Conservation (phyloP, 2,888 invertebrate genomes). For the Copidosoma aretas region DNA sequence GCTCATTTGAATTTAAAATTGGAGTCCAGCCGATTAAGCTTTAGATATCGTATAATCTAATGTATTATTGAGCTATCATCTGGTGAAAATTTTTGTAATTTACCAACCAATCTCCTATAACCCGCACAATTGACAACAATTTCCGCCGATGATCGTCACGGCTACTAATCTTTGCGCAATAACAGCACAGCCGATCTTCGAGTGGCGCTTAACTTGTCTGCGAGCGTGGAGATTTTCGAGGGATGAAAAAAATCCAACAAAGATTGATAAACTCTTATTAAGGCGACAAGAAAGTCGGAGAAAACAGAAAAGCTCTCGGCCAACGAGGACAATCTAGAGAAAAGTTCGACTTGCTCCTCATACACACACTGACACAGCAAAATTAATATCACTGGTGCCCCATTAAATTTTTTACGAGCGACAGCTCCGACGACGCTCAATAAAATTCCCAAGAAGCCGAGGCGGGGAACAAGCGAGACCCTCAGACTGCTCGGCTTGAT, state of each 20-base stretch:
- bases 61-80: too few relatives aligned
- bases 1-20: too few relatives aligned
- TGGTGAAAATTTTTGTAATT: background rate
- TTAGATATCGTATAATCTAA: too few relatives aligned
- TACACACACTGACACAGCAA: constrained; percentile 22
- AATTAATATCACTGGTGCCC: constrained; percentile 38
- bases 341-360: constrained; percentile 27
- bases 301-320: background rate
- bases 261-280: constrained; percentile 35
- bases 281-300: too few relatives aligned
- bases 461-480: constrained; percentile 5
- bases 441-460: constrained; percentile 19
- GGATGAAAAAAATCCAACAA: constrained; percentile 27
- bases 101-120: too few relatives aligned
- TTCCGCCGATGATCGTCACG: too few relatives aligned
- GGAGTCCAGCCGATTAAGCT: too few relatives aligned
- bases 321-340: background rate
- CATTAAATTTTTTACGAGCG: constrained; percentile 39
- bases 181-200: background rate
- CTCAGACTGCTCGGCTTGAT: constrained; percentile 14
- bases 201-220: background rate
- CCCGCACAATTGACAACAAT: too few relatives aligned
- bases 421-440: too few relatives aligned
- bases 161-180: background rate
- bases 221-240: background rate